Conservation (phyloP, 2,797 vertebrate species). For the Pipistrellus pipistrellus region DNA sequence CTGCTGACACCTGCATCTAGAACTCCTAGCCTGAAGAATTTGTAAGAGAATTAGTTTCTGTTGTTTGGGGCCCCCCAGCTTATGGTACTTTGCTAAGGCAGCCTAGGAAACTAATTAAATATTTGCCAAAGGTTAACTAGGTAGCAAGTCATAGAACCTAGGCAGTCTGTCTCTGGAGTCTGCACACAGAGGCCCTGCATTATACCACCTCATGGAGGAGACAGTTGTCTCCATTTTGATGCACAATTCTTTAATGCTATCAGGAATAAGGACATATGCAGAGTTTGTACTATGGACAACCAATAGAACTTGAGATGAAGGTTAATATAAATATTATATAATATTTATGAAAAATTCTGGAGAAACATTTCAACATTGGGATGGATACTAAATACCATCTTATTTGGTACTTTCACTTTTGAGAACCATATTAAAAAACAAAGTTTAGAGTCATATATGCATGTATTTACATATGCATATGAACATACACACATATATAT, state of each 20-base stretch:
- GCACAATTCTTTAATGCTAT: neutral
- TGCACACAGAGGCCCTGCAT: neutral
- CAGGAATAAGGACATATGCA: neutral
- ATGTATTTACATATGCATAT: neutral
- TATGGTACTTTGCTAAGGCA: neutral
- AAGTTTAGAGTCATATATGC: neutral
- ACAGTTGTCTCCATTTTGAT: neutral
- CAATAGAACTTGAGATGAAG: neutral
- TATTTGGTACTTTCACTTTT: neutral
- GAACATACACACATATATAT: neutral
- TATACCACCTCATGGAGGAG: too few species aligned
- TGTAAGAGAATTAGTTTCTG: neutral
- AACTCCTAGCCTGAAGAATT: neutral
- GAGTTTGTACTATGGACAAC: neutral
- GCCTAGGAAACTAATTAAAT: neutral
- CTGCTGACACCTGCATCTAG: neutral
- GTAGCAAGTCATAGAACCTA: neutral
- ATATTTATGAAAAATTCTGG: neutral
- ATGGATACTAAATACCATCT: neutral
- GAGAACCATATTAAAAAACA: neutral
- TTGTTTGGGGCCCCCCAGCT: neutral
- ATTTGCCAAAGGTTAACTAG: neutral
- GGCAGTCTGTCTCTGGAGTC: neutral
- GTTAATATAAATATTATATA: neutral
- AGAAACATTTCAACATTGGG: neutral